Evolutionary conservation across 2,113 vertebrate species (phyloP).

Genomic region (Sphyrna mokarran): DNA sequence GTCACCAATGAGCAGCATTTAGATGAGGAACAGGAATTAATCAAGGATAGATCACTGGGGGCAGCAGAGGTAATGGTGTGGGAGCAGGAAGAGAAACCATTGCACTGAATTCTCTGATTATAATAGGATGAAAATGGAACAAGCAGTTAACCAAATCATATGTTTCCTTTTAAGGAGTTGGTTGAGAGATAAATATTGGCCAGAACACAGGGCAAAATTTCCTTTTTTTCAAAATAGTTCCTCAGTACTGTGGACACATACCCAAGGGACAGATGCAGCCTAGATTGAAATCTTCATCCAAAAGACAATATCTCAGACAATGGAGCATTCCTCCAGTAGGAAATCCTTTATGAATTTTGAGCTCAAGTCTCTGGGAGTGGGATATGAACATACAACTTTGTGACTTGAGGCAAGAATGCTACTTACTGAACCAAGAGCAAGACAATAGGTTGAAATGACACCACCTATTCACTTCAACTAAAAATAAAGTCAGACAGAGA

Average conservation of each 20-base stretch:
- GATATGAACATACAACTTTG: neutral
- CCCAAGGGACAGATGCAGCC: neutral
- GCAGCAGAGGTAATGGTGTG: no score
- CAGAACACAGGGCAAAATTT: neutral
- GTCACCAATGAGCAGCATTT: neutral
- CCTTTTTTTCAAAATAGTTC: neutral
- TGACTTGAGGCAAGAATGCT: neutral
- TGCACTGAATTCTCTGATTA: neutral
- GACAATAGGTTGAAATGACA: neutral
- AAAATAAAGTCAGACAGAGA: neutral
- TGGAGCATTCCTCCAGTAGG: neutral
- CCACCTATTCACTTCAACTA: neutral
- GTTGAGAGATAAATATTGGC: neutral
- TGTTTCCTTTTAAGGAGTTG: neutral
- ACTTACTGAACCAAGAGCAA: neutral
- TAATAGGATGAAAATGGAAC: neutral
- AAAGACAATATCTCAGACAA: neutral
- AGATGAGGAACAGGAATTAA: neutral
- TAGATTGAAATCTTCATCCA: neutral
- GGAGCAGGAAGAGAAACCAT: neutral
- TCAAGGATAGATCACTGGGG: neutral
- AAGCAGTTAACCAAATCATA: neutral
- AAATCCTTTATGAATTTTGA: neutral
- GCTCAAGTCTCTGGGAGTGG: neutral
- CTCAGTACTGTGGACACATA: neutral